Evolutionary conservation across 2,113 vertebrate genomes (phyloP), one percentile per base, ranked within the genome.

Genomic region (Panthera uncia): DNA sequence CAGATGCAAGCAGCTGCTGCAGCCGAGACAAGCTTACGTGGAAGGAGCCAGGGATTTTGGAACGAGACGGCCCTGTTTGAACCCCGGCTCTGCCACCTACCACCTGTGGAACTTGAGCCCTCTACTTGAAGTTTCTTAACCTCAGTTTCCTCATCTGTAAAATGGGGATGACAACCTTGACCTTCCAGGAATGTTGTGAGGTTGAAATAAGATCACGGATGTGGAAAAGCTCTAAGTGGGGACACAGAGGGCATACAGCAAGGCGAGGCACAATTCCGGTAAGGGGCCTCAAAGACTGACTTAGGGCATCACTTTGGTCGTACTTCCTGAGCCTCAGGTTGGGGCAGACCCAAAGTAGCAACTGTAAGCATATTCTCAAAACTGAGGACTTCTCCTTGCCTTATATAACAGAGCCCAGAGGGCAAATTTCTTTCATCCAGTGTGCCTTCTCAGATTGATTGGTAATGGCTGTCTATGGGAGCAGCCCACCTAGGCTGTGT

Each of bases 231-330:
- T 38, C 16, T 25, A 45, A 36, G 78, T 6, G 71, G 89, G 68
- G 41, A 33, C 3, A 7, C 4, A 14, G 63, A 36, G 38, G 89
- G 19, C 12, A 18, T n/a, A 21, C 1, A 7, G 65, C 63, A 82
- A 68, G 36, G 19, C 0, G 0, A 52, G 38, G 29, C 66, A 45
- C 27, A 3, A 10, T 4, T 55, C n/a, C 38, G 0, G 0, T 45
- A 55, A 85, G 45, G 31, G 27, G 50, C n/a, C 52, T 65, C 36
- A 25, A 74, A 69, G 36, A 14, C 36, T 0, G 45, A 74, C 7
- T 63, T 9, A 9, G 41, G 55, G 25, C 11, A 5, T 38, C 50
- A 9, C 38, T 27, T 89, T 3, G 0, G 21, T 7, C 52, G 27
- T 31, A 41, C 57, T 31, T 73, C 38, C 50, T 68, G 63, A 29